Percentiles rank a stretch among this genome's conserved stretches.
phyloP scores from a whole-genome alignment of 2,888 invertebrate species.

The Notodonta ziczac region DNA sequence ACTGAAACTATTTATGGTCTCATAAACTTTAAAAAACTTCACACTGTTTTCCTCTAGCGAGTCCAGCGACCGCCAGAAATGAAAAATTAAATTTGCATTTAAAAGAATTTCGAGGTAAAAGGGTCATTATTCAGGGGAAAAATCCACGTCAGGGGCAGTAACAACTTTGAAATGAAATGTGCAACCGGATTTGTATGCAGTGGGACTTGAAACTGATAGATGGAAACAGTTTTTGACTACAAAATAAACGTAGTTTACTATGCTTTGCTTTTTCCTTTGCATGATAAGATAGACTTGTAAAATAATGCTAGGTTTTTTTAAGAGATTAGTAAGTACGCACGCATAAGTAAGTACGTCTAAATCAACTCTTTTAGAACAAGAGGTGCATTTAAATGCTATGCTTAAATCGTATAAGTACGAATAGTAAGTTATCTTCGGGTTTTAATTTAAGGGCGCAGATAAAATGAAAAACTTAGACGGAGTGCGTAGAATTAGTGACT shows the following conservation, averaged over 20 bases:
- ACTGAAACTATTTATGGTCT: slow-evolving; percentile 6
- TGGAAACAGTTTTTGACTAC: not conserved
- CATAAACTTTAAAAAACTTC: not conserved
- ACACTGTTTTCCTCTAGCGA: not conserved
- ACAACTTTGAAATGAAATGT: slow-evolving; percentile 8
- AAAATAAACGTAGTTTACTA: not conserved
- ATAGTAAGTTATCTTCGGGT: too few relatives aligned
- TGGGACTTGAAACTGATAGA: not conserved
- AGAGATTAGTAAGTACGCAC: too few relatives aligned
- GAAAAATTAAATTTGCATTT: slow-evolving; percentile 9
- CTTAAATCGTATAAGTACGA: too few relatives aligned
- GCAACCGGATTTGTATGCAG: not conserved
- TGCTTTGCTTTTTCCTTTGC: too few relatives aligned
- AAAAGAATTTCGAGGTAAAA: slow-evolving; percentile 9
- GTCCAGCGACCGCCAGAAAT: not conserved
- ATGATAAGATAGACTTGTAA: too few relatives aligned
- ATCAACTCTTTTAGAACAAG: too few relatives aligned
- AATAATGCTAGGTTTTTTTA: too few relatives aligned
- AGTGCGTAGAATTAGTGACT: too few relatives aligned
- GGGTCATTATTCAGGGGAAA: slow-evolving; percentile 7
- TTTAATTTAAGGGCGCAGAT: too few relatives aligned
- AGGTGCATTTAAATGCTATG: too few relatives aligned
- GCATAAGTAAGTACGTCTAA: too few relatives aligned
- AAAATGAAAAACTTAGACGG: too few relatives aligned
- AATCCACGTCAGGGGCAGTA: slow-evolving; percentile 6